Percentiles rank a stretch among this genome's conserved stretches.
Conservation (phyloP, 2,888 invertebrate species). For the Andrena trimmerana region DNA sequence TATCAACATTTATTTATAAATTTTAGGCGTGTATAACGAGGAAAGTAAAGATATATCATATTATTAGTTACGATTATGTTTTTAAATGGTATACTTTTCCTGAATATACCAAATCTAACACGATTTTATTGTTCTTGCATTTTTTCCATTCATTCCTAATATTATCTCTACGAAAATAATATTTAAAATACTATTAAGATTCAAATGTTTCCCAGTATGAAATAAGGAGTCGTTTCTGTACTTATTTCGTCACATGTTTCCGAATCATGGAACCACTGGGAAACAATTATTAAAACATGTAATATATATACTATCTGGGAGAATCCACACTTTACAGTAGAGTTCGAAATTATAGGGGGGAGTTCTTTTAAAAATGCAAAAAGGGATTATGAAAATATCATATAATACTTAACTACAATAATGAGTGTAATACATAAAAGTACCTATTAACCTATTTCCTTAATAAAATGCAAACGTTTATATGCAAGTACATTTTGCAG, state of each 20-base stretch:
- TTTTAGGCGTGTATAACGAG: slow-evolving; percentile 23
- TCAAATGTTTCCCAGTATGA: not conserved
- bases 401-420: slow-evolving; percentile 12
- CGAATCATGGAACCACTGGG: slow-evolving; percentile 22
- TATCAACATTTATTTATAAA: slow-evolving; percentile 67
- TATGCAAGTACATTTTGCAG: slow-evolving; percentile 39
- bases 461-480: slow-evolving; percentile 42
- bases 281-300: slow-evolving; percentile 36
- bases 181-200: slow-evolving; percentile 13
- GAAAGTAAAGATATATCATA: slow-evolving; percentile 30
- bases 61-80: slow-evolving; percentile 11
- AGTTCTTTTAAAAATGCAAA: slow-evolving; percentile 23
- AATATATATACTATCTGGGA: slow-evolving; percentile 29
- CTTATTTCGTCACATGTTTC: slow-evolving; percentile 9
- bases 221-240: not conserved
- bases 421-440: slow-evolving; percentile 19
- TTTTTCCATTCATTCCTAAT: slow-evolving; percentile 28
- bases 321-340: not conserved
- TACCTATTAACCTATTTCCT: slow-evolving; percentile 5
- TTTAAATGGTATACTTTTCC: slow-evolving; percentile 28
- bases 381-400: slow-evolving; percentile 10
- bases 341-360: slow-evolving; percentile 13
- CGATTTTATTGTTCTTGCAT: slow-evolving; percentile 33
- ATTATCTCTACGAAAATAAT: slow-evolving; percentile 28
- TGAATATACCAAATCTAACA: slow-evolving; percentile 30